Conservation (phyloP, 1,140 invertebrate genomes). For the Battus philenor region DNA sequence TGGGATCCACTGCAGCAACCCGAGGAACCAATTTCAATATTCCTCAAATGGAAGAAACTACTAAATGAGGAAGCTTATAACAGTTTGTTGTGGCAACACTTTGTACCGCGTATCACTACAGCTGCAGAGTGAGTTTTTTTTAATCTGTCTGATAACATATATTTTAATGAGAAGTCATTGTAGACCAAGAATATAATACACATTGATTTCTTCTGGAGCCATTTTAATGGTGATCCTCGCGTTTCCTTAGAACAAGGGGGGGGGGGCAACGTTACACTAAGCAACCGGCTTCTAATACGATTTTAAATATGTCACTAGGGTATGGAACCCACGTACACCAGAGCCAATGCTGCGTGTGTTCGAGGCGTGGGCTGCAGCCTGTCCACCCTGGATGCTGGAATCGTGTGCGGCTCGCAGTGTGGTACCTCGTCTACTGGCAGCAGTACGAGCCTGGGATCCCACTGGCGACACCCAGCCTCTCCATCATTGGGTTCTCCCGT, state of each 20-base stretch:
- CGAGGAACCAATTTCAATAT: conserved; percentile 31
- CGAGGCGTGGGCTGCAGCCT: conserved; percentile 86
- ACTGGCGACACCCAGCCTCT: conserved; percentile 94
- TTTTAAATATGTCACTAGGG: no score
- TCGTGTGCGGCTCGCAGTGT: conserved; percentile 90
- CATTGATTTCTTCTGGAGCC: not conserved
- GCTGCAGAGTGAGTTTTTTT: conserved; percentile 53
- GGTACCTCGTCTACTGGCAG: conserved; percentile 85
- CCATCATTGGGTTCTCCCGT: conserved; percentile 97
- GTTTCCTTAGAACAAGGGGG: no score
- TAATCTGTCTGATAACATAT: conserved; percentile 2
- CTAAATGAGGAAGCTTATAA: conserved; percentile 54
- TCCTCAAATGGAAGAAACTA: conserved; percentile 52
- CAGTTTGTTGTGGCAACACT: conserved; percentile 60
- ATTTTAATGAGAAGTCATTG: not conserved
- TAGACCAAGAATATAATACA: not conserved
- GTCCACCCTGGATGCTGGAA: conserved; percentile 90
- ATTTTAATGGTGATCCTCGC: no score
- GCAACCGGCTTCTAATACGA: no score
- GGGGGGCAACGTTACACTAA: no score
- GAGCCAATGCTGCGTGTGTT: conserved; percentile 87
- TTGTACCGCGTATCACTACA: conserved; percentile 39
- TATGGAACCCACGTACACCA: conserved; percentile 85
- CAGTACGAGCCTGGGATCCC: conserved; percentile 96
- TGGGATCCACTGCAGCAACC: conserved; percentile 54